Evolutionary conservation across 2,888 invertebrate species (phyloP).

Genomic region (Mesopsocus fuscifrons): DNA sequence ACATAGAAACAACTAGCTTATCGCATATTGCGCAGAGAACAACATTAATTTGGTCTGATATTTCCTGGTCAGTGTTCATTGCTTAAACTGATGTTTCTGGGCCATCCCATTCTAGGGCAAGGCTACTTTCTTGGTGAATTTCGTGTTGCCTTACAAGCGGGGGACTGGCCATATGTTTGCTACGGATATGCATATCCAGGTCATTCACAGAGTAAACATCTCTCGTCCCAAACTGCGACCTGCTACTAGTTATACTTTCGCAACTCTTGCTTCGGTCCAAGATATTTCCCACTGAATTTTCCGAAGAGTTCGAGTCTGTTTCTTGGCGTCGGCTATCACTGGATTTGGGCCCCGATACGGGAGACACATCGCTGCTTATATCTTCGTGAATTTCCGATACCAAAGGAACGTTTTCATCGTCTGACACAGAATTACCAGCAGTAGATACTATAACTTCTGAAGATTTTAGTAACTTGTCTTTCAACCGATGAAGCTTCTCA

Average conservation of each 20-base stretch:
- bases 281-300: background rate
- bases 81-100: conserved; percentile 14
- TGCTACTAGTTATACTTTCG: conserved; percentile 1
- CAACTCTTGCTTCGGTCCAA: background rate
- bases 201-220: background rate
- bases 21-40: too few species aligned
- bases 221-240: conserved; percentile 2
- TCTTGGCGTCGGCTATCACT: background rate
- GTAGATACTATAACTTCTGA: background rate
- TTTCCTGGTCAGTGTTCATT: too few species aligned
- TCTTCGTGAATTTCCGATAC: conserved; percentile 22
- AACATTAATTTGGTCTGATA: too few species aligned
- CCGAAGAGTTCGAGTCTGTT: background rate
- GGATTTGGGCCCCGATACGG: background rate
- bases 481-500: conserved; percentile 23
- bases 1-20: too few species aligned
- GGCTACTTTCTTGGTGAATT: conserved; percentile 1
- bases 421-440: conserved; percentile 23
- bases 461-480: conserved; percentile 21
- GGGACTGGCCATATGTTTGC: background rate
- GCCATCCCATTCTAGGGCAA: conserved; percentile 9
- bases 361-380: conserved; percentile 11
- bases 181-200: background rate
- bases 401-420: conserved; percentile 49
- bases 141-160: background rate